These are phyloP conservation scores for Homalodisca vitripennis DNA, from an alignment of 1,140 invertebrate species.

Conservation along the genomic window DNA sequence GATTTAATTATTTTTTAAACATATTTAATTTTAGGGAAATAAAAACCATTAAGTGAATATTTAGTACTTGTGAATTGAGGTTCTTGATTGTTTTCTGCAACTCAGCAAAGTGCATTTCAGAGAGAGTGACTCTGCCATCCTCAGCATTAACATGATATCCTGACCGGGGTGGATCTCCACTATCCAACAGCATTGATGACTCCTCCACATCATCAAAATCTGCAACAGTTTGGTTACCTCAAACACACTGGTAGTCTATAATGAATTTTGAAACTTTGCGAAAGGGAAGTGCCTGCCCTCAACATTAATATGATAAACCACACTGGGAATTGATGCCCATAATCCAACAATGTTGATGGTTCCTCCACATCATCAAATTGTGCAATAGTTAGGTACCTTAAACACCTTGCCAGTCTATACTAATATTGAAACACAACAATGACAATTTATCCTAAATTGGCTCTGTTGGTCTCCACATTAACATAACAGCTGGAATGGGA, in stretches of 20 bases:
- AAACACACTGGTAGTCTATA: slow-evolving; percentile 24
- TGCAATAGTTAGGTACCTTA: background rate
- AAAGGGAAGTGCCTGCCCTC: background rate
- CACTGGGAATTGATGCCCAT: background rate
- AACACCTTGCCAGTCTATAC: background rate
- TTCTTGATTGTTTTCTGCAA: slow-evolving; percentile 59
- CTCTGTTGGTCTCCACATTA: too few species aligned
- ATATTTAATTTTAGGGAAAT: too few species aligned
- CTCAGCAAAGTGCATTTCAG: slow-evolving; percentile 61
- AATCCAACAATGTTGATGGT: background rate
- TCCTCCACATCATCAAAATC: slow-evolving; percentile 54
- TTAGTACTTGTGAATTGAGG: slow-evolving; percentile 47
- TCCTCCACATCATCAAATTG: background rate
- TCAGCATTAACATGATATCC: slow-evolving; percentile 52
- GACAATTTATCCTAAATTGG: too few species aligned
- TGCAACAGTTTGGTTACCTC: slow-evolving; percentile 45
- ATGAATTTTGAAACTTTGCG: background rate
- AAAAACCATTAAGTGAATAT: too few species aligned
- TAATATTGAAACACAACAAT: too few species aligned
- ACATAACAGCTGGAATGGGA: too few species aligned
- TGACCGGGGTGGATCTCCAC: slow-evolving; percentile 13
- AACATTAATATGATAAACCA: background rate
- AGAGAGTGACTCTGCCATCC: slow-evolving; percentile 60
- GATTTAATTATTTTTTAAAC: too few species aligned
- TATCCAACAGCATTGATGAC: slow-evolving; percentile 37